Evolutionary conservation across 2,888 invertebrate genomes (phyloP).

Genomic region (Drosophila mimetica): DNA sequence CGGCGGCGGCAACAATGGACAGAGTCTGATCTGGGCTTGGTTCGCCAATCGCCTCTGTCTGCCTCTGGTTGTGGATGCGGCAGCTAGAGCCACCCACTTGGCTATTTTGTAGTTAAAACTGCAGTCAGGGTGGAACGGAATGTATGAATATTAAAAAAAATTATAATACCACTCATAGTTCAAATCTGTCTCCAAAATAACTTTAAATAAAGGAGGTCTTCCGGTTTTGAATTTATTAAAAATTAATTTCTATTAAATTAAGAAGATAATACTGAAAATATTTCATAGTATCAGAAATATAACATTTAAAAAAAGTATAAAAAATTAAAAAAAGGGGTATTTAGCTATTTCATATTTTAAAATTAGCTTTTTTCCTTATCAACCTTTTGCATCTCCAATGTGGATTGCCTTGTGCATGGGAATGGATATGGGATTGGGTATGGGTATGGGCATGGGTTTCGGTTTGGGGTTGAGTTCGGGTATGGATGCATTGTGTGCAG

Average conservation of each 20-base stretch:
- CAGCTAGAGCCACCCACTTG: background rate
- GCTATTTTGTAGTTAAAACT: conserved; percentile 11
- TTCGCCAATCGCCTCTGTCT: conserved; percentile 58
- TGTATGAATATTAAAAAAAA: background rate
- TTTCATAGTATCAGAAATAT: too few relatives aligned
- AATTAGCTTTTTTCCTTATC: background rate
- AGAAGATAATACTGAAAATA: too few relatives aligned
- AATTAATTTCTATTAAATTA: too few relatives aligned
- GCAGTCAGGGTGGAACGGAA: background rate
- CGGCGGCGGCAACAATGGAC: conserved; percentile 42
- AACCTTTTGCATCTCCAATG: conserved; percentile 12
- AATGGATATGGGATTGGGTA: conserved; percentile 25
- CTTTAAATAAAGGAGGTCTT: too few relatives aligned
- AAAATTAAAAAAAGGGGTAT: too few relatives aligned
- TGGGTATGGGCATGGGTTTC: conserved; percentile 3
- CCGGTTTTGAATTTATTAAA: too few relatives aligned
- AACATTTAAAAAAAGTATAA: too few relatives aligned
- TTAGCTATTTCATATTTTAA: background rate
- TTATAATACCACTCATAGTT: too few relatives aligned
- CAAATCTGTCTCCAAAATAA: too few relatives aligned
- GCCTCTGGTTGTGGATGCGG: conserved; percentile 44
- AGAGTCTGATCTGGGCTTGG: conserved; percentile 36
- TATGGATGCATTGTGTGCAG: conserved; percentile 64
- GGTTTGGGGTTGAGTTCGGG: conserved; percentile 20
- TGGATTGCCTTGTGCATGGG: conserved; percentile 15